Conservation (phyloP, 2,888 invertebrate genomes). For the Drosophila helvetica region DNA sequence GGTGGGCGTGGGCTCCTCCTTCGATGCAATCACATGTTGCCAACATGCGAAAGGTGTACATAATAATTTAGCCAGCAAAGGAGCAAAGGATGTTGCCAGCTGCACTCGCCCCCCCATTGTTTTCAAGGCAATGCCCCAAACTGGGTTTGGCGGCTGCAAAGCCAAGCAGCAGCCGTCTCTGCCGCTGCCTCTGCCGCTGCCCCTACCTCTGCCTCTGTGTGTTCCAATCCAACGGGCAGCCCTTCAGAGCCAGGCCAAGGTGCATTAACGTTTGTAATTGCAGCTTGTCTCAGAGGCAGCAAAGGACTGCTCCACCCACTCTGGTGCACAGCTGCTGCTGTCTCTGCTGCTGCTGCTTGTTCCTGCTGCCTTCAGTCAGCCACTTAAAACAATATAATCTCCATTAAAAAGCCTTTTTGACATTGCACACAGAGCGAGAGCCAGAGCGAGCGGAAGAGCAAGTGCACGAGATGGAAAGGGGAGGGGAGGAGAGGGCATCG, state of each 20-base stretch:
- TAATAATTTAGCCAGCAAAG: slow-evolving; percentile 61
- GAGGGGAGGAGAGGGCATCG: slow-evolving; percentile 49
- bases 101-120: slow-evolving; percentile 32
- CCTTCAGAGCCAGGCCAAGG: slow-evolving; percentile 40
- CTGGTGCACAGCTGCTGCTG: neutral
- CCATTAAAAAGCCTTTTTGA: slow-evolving; percentile 80
- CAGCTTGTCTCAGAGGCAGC: slow-evolving; percentile 67
- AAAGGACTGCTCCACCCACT: slow-evolving; percentile 19
- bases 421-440: slow-evolving; percentile 55
- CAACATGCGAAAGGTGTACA: slow-evolving; percentile 80
- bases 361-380: slow-evolving; percentile 47
- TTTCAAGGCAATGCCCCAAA: slow-evolving; percentile 56
- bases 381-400: slow-evolving; percentile 81
- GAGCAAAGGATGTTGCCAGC: slow-evolving; percentile 24
- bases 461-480: neutral
- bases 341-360: neutral
- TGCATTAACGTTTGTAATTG: slow-evolving; percentile 81
- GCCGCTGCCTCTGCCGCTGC: neutral
- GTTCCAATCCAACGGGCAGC: slow-evolving; percentile 3
- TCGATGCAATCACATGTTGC: slow-evolving; percentile 76
- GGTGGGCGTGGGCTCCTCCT: neutral
- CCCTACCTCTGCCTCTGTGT: neutral
- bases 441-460: slow-evolving; percentile 13
- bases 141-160: slow-evolving; percentile 66
- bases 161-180: slow-evolving; percentile 55